These are phyloP conservation scores for Zaprionus inermis DNA, from an alignment of 1,140 invertebrate species.

Conservation along the genomic window DNA sequence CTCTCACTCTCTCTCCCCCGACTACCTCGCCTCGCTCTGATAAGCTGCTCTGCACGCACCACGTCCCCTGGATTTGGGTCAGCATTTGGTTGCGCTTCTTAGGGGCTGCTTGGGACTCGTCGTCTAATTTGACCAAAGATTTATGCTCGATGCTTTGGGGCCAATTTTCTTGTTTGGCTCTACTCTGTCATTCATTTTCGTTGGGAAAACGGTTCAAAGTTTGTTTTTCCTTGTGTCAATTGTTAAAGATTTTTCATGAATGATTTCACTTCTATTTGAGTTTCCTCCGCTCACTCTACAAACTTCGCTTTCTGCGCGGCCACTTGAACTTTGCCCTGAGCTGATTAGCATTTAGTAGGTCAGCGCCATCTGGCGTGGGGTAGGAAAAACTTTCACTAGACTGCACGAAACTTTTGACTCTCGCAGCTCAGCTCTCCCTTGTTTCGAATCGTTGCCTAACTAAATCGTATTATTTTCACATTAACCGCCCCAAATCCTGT, in stretches of 20 bases:
- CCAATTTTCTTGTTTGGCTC: conserved; percentile 14
- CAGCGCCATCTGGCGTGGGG: conserved; percentile 45
- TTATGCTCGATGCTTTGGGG: conserved; percentile 43
- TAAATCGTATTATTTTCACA: conserved; percentile 76
- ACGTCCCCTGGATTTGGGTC: conserved; percentile 57
- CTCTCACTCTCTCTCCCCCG: conserved; percentile 26
- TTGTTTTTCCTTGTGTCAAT: conserved; percentile 57
- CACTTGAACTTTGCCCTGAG: conserved; percentile 48
- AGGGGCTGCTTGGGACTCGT: not conserved
- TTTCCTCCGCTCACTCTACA: conserved; percentile 49
- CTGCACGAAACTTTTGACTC: not conserved
- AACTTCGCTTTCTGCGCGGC: conserved; percentile 15
- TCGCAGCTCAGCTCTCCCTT: too few species aligned
- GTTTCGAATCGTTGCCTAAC: conserved; percentile 57
- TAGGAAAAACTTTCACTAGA: conserved; percentile 28
- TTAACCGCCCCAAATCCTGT: conserved; percentile 63
- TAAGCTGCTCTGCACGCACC: conserved; percentile 53
- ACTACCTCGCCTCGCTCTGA: conserved; percentile 24
- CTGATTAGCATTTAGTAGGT: conserved; percentile 81
- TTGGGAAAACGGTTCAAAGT: conserved; percentile 10
- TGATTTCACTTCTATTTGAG: conserved; percentile 74
- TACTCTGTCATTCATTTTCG: not conserved
- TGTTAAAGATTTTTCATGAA: conserved; percentile 81
- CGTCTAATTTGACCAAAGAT: conserved; percentile 61
- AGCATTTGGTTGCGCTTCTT: conserved; percentile 17